Percentiles rank a stretch among this genome's conserved stretches.
Conservation (phyloP, 2,888 invertebrate genomes). For the Chamaedrilus cognettii region DNA sequence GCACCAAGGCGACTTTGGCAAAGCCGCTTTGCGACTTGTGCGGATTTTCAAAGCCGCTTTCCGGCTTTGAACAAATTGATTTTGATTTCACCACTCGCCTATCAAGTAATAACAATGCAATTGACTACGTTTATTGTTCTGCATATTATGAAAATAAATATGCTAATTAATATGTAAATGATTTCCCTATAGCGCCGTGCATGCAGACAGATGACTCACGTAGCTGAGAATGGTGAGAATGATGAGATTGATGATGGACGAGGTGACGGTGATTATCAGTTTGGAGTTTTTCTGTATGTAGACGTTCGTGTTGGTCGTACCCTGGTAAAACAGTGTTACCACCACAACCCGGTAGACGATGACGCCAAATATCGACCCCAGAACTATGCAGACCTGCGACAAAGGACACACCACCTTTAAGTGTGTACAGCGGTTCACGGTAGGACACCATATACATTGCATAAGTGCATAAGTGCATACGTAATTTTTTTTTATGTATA, state of each 20-base stretch:
- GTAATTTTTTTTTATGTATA: no score
- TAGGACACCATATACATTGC: no score
- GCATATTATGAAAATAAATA: not conserved
- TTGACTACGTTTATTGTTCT: no score
- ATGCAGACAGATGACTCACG: no score
- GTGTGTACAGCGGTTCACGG: no score
- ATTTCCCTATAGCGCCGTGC: not conserved
- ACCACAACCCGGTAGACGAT: conserved; percentile 84
- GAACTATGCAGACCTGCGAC: conserved; percentile 75
- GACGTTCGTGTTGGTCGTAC: not conserved
- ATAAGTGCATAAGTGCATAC: not conserved
- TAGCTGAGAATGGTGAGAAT: conserved; percentile 15
- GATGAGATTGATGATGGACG: conserved; percentile 16
- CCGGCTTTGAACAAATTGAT: no score
- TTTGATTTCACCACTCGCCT: no score
- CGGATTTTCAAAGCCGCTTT: no score
- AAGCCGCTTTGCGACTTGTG: no score
- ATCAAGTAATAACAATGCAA: no score
- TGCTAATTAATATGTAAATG: conserved; percentile 2
- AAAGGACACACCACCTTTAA: not conserved
- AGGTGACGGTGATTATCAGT: conserved; percentile 11
- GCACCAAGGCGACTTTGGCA: no score
- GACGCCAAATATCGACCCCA: conserved; percentile 90
- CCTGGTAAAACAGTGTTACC: conserved; percentile 58
- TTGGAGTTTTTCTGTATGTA: not conserved